phyloP scores from a whole-genome alignment of 2,797 vertebrate species.

The Trematocara caparti region DNA sequence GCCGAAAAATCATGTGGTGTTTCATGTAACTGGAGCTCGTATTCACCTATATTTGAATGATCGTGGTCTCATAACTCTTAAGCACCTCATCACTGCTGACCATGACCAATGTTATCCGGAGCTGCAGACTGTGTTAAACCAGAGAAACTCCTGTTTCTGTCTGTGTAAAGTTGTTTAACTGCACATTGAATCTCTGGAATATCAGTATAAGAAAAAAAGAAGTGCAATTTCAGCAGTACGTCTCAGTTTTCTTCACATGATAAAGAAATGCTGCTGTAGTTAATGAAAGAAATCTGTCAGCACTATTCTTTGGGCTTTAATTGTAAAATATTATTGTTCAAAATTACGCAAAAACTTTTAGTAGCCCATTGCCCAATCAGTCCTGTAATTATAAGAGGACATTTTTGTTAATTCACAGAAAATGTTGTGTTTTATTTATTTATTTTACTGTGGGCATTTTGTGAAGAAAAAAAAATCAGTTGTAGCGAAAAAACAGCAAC shows the following conservation, averaged over 20 bases:
- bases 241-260: not conserved
- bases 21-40: not conserved
- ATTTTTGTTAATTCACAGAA: not conserved
- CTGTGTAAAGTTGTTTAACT: not conserved
- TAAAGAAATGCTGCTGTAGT: not conserved
- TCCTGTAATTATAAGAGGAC: not conserved
- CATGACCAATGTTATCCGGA: not conserved
- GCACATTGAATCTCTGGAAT: not conserved
- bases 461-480: not conserved
- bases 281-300: not conserved
- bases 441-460: not conserved
- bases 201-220: not conserved
- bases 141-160: not conserved
- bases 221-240: not conserved
- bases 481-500: not conserved
- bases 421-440: not conserved
- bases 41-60: not conserved
- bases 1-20: not conserved
- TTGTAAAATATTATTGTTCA: not conserved
- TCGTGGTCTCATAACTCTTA: not conserved
- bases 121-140: not conserved
- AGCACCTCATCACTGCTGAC: not conserved
- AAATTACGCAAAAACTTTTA: not conserved
- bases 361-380: accelerated
- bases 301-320: not conserved